phyloP scores from a whole-genome alignment of 2,888 invertebrate species.

The Trichacis sp. region DNA sequence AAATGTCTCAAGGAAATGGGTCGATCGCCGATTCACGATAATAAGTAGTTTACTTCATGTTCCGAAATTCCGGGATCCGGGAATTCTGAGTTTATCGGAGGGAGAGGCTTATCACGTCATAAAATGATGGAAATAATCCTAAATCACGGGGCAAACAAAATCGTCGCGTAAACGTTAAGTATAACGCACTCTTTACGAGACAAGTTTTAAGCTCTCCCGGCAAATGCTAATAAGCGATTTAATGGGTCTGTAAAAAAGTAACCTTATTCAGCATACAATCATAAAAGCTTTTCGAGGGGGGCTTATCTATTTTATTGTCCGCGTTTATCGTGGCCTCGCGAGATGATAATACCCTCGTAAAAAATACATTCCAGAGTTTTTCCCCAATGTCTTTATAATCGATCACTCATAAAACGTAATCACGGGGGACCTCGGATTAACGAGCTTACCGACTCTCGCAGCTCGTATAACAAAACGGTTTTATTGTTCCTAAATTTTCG shows the following conservation, averaged over 20 bases:
- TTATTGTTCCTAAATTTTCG: not conserved
- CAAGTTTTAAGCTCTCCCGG: conserved; percentile 15
- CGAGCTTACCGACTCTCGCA: conserved; percentile 12
- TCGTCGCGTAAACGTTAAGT: not conserved
- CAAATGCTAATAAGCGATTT: conserved; percentile 27
- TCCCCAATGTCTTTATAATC: conserved; percentile 26
- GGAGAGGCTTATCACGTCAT: not conserved
- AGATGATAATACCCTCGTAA: conserved; percentile 20
- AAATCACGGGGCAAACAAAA: conserved; percentile 11
- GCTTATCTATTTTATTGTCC: conserved; percentile 37
- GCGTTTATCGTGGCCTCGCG: conserved; percentile 10
- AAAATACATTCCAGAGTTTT: conserved; percentile 18
- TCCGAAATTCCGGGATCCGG: not conserved
- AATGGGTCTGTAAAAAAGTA: conserved; percentile 33
- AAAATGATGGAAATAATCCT: conserved; percentile 11
- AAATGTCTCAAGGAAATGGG: too few species aligned
- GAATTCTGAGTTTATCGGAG: not conserved
- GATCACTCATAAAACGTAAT: conserved; percentile 21
- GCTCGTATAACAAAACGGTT: not conserved
- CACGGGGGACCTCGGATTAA: conserved; percentile 2
- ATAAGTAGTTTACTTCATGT: too few species aligned
- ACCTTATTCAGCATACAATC: conserved; percentile 36
- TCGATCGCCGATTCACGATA: too few species aligned
- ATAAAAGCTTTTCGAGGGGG: conserved; percentile 30
- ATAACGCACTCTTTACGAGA: conserved; percentile 15